Percentiles rank a stretch among this genome's conserved stretches.
Evolutionary conservation across 1,140 invertebrate genomes (phyloP).

Genomic region (Lysiphlebus fabarum): DNA sequence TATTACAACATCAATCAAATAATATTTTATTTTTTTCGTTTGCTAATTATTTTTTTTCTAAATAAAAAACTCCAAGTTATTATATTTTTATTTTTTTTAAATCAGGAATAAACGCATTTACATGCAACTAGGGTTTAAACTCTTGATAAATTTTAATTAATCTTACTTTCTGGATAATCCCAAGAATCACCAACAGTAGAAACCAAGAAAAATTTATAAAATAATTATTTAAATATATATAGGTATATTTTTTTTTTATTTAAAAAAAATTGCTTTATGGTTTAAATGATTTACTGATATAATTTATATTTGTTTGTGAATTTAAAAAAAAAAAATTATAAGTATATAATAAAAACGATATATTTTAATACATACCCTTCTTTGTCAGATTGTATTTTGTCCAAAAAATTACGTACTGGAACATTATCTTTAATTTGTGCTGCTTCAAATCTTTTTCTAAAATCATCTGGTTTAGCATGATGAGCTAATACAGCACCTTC

Average conservation of each 20-base stretch:
- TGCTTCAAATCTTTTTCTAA: slow-evolving; percentile 79
- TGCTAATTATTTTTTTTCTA: too few relatives aligned
- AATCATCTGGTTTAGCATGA: slow-evolving; percentile 80
- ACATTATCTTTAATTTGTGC: slow-evolving; percentile 73
- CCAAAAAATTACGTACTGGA: slow-evolving; percentile 82
- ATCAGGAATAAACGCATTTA: too few relatives aligned
- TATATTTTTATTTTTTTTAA: too few relatives aligned
- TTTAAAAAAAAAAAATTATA: slow-evolving; percentile 10
- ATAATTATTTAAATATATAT: too few relatives aligned
- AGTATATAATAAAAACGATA: slow-evolving; percentile 12
- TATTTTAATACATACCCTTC: slow-evolving; percentile 68
- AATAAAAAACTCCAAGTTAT: too few relatives aligned
- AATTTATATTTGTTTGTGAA: neutral
- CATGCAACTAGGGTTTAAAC: too few relatives aligned
- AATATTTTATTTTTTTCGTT: neutral
- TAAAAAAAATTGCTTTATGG: too few relatives aligned
- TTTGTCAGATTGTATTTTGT: slow-evolving; percentile 86
- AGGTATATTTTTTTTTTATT: too few relatives aligned
- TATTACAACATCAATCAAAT: too few relatives aligned
- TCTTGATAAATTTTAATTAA: slow-evolving; percentile 2
- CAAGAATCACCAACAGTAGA: slow-evolving; percentile 7
- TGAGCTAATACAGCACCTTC: slow-evolving; percentile 79
- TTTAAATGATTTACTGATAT: too few relatives aligned
- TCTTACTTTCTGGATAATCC: slow-evolving; percentile 47
- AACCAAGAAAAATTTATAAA: too few relatives aligned